phyloP scores from a whole-genome alignment of 2,888 invertebrate species.

The Biston betularia region DNA sequence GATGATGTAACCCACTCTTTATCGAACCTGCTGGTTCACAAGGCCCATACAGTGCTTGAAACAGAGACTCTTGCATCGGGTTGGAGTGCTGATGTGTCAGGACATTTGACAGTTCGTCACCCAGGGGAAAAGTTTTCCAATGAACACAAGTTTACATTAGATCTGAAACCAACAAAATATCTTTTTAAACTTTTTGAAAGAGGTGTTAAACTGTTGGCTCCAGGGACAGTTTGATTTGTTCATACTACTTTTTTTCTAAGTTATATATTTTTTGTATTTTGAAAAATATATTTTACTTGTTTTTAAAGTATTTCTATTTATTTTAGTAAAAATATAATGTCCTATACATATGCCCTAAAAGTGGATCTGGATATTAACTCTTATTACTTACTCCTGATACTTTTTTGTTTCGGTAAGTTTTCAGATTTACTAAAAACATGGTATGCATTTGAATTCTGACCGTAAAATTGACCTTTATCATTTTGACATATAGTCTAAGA shows the following conservation, averaged over 20 bases:
- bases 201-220: slow-evolving; percentile 90
- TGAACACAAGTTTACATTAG: slow-evolving; percentile 62
- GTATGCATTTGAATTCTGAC: not conserved
- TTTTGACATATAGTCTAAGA: too few relatives aligned
- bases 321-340: not conserved
- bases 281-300: slow-evolving; percentile 1
- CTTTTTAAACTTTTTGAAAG: slow-evolving; percentile 91
- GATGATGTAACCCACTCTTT: slow-evolving; percentile 86
- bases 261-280: not conserved
- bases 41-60: slow-evolving; percentile 87
- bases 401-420: too few relatives aligned
- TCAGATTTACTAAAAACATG: too few relatives aligned
- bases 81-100: slow-evolving; percentile 90
- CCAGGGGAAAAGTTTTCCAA: slow-evolving; percentile 67
- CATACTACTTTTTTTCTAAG: not conserved
- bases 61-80: slow-evolving; percentile 90
- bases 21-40: slow-evolving; percentile 87
- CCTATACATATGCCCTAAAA: not conserved
- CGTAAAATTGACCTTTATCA: not conserved
- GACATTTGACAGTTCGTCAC: slow-evolving; percentile 86
- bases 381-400: too few relatives aligned
- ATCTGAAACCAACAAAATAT: slow-evolving; percentile 72
- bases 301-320: not conserved
- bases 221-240: slow-evolving; percentile 83
- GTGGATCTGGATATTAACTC: not conserved